Percentiles rank a stretch among this genome's conserved stretches.
Conservation (phyloP, 2,888 invertebrate species). For the Drosophila sordidapex region DNA sequence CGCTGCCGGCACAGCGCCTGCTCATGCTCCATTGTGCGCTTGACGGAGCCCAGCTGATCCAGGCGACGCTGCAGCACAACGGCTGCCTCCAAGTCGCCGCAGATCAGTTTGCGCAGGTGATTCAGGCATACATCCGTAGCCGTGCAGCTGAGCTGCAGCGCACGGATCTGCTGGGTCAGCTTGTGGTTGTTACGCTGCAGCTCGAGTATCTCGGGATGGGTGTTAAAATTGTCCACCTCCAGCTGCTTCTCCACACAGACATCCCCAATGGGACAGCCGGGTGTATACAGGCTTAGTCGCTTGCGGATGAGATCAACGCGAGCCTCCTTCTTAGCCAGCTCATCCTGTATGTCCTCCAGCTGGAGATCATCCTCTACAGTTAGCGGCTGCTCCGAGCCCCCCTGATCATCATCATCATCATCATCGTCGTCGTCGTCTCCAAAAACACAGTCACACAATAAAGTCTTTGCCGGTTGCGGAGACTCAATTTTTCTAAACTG, state of each 20-base stretch:
- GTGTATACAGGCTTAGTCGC: slow-evolving; percentile 11
- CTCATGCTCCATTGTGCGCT: slow-evolving; percentile 37
- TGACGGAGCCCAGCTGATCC: slow-evolving; percentile 34
- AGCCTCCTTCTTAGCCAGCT: slow-evolving; percentile 18
- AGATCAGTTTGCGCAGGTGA: slow-evolving; percentile 6
- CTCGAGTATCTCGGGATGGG: slow-evolving; percentile 26
- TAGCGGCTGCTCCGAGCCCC: slow-evolving; percentile 5
- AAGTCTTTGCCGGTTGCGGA: background rate
- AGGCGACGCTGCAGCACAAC: slow-evolving; percentile 22
- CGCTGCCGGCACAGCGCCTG: slow-evolving; percentile 46
- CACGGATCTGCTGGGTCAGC: slow-evolving; percentile 35
- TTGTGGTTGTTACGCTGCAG: slow-evolving; percentile 40
- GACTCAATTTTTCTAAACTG: background rate
- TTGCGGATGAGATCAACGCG: slow-evolving; percentile 28
- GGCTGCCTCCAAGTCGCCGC: slow-evolving; percentile 13
- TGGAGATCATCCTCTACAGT: slow-evolving; percentile 5
- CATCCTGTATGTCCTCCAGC: slow-evolving; percentile 25
- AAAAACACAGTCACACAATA: slow-evolving; percentile 29
- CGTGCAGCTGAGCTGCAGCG: slow-evolving; percentile 22
- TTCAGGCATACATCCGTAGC: slow-evolving; percentile 19
- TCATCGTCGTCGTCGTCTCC: background rate
- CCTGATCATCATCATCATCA: background rate
- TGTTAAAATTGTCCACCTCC: slow-evolving; percentile 21
- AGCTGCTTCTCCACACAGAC: slow-evolving; percentile 26
- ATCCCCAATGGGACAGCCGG: slow-evolving; percentile 33